Conservation (phyloP, 1,140 invertebrate species). For the Scylla paramamosain region DNA sequence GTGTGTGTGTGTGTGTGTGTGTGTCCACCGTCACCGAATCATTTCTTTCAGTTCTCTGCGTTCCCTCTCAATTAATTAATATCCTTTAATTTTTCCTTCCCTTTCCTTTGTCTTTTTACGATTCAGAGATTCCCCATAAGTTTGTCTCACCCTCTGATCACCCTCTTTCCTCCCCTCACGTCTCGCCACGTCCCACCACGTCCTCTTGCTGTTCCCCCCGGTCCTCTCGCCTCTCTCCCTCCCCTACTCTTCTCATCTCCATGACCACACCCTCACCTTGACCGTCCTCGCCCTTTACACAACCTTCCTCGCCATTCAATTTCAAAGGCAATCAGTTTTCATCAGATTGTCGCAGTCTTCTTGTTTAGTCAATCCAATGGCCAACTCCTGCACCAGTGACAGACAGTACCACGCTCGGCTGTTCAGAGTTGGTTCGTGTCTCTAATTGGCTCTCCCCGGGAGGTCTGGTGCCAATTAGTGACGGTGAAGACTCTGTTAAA, state of each 20-base stretch:
- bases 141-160: not conserved
- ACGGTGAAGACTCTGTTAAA: not conserved
- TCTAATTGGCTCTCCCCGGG: not conserved
- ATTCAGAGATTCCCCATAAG: too few species aligned
- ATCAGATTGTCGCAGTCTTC: constrained; percentile 2
- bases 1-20: constrained; percentile 7
- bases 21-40: not conserved
- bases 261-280: not conserved
- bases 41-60: constrained; percentile 16
- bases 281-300: not conserved
- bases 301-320: not conserved
- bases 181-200: not conserved
- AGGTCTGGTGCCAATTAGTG: not conserved
- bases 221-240: not conserved
- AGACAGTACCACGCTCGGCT: not conserved
- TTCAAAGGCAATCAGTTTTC: constrained; percentile 1
- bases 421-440: not conserved
- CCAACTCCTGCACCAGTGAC: not conserved
- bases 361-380: not conserved
- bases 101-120: not conserved
- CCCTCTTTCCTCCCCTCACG: not conserved
- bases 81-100: not conserved
- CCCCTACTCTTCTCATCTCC: not conserved
- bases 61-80: not conserved
- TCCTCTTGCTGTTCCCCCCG: not conserved